Evolutionary conservation across 1,140 invertebrate genomes (phyloP).

Genomic region (Laupala kohalensis): DNA sequence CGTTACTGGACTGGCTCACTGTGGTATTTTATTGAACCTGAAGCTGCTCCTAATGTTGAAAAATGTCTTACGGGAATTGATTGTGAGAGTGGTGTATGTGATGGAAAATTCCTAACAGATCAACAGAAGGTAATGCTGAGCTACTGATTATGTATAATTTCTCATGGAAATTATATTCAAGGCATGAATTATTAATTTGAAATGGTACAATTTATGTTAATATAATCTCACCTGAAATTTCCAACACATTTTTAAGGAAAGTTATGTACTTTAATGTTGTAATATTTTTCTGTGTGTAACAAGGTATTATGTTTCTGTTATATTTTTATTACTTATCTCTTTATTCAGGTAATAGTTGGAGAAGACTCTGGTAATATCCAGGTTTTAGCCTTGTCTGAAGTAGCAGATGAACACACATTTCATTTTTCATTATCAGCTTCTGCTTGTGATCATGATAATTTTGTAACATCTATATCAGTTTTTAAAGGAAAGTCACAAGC

Average conservation of each 20-base stretch:
- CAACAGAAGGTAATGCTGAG: constrained; percentile 14
- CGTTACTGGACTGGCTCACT: constrained; percentile 21
- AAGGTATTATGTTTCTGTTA: too few species aligned
- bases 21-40: constrained; percentile 19
- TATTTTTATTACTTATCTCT: too few species aligned
- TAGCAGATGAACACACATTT: constrained; percentile 14
- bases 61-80: constrained; percentile 17
- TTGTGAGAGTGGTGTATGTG: constrained; percentile 18
- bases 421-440: constrained; percentile 14
- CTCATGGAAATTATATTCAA: not conserved
- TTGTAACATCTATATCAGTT: constrained; percentile 16
- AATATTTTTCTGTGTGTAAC: too few species aligned
- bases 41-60: constrained; percentile 15
- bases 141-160: not conserved
- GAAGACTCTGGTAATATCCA: constrained; percentile 19
- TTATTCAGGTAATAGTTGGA: constrained; percentile 19
- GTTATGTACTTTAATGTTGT: too few species aligned
- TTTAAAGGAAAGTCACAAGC: constrained; percentile 14
- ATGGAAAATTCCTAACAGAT: constrained; percentile 19
- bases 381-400: constrained; percentile 15
- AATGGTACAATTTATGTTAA: not conserved
- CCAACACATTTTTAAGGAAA: not conserved
- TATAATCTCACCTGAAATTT: too few species aligned
- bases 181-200: not conserved
- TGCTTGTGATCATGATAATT: constrained; percentile 19